Evolutionary conservation across 2,888 invertebrate species (phyloP).

Genomic region (Ectemnius lituratus): DNA sequence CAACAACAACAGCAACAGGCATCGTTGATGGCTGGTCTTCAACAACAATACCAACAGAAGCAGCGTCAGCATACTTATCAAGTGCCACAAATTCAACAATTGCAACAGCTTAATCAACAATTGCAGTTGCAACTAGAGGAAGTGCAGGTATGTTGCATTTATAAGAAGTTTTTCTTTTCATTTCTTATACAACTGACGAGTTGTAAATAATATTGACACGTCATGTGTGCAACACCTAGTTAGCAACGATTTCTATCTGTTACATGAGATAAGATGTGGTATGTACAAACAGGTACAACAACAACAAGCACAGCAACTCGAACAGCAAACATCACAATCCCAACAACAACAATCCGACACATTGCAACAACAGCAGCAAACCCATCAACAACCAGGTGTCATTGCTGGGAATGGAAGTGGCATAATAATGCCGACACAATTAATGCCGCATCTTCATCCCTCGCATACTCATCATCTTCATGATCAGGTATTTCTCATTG

Average conservation of each 20-base stretch:
- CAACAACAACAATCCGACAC: conserved; percentile 38
- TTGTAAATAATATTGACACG: too few relatives aligned
- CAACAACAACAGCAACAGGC: conserved; percentile 66
- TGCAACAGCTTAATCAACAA: conserved; percentile 76
- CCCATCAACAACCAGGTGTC: conserved; percentile 68
- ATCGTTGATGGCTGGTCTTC: conserved; percentile 73
- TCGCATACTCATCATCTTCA: conserved; percentile 70
- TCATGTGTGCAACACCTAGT: too few relatives aligned
- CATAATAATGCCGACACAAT: conserved; percentile 79
- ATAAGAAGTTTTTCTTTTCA: not conserved
- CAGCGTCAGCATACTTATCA: conserved; percentile 73
- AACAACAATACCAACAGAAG: conserved; percentile 70
- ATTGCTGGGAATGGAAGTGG: conserved; percentile 66
- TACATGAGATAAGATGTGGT: not conserved
- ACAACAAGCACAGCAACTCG: conserved; percentile 30
- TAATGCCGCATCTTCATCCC: conserved; percentile 82
- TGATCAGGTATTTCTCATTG: conserved; percentile 64
- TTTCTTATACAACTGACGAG: not conserved
- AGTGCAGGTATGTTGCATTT: not conserved
- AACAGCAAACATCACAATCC: conserved; percentile 13
- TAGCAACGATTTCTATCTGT: too few relatives aligned
- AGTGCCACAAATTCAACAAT: conserved; percentile 74
- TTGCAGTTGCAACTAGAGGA: conserved; percentile 67
- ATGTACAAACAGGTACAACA: conserved; percentile 25
- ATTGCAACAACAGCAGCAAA: conserved; percentile 47